These are phyloP conservation scores for Caenorhabditis sp. DNA, from an alignment of 2,888 invertebrate genomes.

Conservation along the genomic window DNA sequence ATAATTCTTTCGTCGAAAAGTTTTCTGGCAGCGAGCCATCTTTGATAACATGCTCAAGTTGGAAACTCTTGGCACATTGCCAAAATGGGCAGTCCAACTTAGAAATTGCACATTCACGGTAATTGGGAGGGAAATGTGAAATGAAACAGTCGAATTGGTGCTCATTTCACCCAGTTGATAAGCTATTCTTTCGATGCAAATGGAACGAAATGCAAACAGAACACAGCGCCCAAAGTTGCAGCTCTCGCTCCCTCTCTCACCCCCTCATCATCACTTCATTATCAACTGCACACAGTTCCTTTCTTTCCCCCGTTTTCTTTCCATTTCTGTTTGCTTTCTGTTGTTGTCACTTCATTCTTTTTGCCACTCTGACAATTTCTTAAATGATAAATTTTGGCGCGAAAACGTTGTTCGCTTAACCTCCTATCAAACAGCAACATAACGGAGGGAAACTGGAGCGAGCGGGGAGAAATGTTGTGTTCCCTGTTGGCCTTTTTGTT, in stretches of 20 bases:
- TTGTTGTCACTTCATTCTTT: conserved; percentile 13
- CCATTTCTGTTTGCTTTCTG: conserved; percentile 15
- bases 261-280: neutral
- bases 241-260: no score
- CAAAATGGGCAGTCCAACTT: no score
- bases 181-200: neutral
- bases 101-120: no score
- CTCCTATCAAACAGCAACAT: neutral
- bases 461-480: neutral
- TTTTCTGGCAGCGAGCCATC: no score
- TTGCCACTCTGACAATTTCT: neutral
- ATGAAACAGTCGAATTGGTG: neutral
- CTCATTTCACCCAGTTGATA: conserved; percentile 1
- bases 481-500: conserved; percentile 4
- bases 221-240: conserved; percentile 3
- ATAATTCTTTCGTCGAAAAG: no score
- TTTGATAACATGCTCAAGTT: no score
- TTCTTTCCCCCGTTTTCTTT: neutral
- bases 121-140: no score
- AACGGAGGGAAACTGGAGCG: no score
- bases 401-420: conserved; percentile 5
- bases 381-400: conserved; percentile 17
- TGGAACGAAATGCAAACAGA: conserved; percentile 23
- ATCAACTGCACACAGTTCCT: neutral
- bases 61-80: no score